Evolutionary conservation across 1,140 invertebrate species (phyloP).

Genomic region (Apis florea): DNA sequence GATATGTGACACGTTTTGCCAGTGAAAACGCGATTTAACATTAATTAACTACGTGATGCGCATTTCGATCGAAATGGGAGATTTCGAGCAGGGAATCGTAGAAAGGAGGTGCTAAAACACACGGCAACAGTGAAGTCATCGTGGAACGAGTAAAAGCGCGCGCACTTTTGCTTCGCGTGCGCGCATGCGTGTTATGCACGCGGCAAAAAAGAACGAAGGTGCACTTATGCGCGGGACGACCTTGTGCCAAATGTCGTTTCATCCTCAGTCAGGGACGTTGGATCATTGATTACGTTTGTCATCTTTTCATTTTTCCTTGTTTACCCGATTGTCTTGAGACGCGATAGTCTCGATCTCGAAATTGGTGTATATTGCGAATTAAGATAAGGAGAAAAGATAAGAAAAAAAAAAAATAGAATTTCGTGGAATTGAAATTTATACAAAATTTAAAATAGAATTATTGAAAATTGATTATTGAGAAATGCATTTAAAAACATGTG

Average conservation of each 20-base stretch:
- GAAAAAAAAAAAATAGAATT: not conserved
- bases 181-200: constrained; percentile 14
- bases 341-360: not conserved
- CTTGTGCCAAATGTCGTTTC: constrained; percentile 73
- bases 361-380: not conserved
- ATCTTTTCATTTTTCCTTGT: constrained; percentile 27
- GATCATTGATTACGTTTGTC: constrained; percentile 41
- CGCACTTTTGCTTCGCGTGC: not conserved
- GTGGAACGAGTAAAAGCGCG: constrained; percentile 12
- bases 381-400: no score
- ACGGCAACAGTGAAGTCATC: constrained; percentile 34
- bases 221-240: constrained; percentile 61
- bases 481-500: no score
- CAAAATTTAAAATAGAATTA: not conserved
- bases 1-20: not conserved
- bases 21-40: constrained; percentile 21
- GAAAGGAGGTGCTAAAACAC: constrained; percentile 54
- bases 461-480: no score
- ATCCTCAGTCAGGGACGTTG: constrained; percentile 68
- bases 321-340: not conserved
- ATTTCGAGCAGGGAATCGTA: constrained; percentile 2
- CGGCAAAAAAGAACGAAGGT: constrained; percentile 40
- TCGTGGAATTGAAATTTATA: not conserved
- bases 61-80: not conserved
- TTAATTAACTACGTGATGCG: constrained; percentile 54